Evolutionary conservation across 1,140 invertebrate genomes (phyloP).

Genomic region (Anastatus disparis): DNA sequence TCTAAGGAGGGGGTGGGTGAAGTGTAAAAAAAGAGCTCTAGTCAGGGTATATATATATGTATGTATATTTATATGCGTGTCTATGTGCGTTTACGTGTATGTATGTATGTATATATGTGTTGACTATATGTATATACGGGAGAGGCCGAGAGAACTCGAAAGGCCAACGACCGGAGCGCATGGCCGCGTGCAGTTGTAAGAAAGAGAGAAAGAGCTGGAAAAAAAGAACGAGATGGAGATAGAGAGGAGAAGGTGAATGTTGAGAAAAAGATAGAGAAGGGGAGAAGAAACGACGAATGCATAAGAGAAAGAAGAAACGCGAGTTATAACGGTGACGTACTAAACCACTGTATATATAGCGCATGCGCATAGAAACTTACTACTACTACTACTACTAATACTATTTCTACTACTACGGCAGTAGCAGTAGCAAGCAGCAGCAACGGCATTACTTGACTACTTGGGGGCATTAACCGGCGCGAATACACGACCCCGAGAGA

Average conservation of each 20-base stretch:
- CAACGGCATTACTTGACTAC: conserved; percentile 30
- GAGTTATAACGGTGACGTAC: conserved; percentile 67
- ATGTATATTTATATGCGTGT: too few species aligned
- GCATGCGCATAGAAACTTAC: conserved; percentile 47
- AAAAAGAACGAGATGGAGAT: conserved; percentile 18
- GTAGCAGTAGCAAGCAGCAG: conserved; percentile 25
- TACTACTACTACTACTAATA: not conserved
- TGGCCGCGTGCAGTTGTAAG: conserved; percentile 28
- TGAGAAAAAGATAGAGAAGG: conserved; percentile 34
- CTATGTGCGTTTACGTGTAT: too few species aligned
- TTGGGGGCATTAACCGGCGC: conserved; percentile 64
- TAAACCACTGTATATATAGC: conserved; percentile 55
- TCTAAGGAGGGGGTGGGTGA: too few species aligned
- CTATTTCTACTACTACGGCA: conserved; percentile 8
- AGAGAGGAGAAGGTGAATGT: conserved; percentile 52
- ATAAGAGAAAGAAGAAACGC: conserved; percentile 48
- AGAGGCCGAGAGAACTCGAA: conserved; percentile 40
- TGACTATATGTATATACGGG: too few species aligned
- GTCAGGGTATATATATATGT: too few species aligned
- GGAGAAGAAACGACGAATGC: conserved; percentile 46
- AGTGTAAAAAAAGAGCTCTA: too few species aligned
- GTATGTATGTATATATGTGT: too few species aligned
- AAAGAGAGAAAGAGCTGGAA: conserved; percentile 23
- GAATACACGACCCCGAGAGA: conserved; percentile 54
- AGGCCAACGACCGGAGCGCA: conserved; percentile 66